Evolutionary conservation across 2,797 vertebrate genomes (phyloP).

Genomic region (Phoxinus dragarum): DNA sequence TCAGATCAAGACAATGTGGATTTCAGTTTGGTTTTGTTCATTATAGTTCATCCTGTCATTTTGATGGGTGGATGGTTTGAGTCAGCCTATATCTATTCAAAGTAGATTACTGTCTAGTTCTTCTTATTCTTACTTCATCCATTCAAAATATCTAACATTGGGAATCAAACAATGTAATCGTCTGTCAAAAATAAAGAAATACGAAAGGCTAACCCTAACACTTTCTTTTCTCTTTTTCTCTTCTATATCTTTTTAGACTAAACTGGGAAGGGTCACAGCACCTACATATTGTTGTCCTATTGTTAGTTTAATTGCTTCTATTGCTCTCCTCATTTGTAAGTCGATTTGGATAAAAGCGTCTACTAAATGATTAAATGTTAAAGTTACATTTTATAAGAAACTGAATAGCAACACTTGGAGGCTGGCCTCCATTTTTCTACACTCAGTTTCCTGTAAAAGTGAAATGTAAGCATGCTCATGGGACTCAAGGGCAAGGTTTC

Average conservation of each 20-base stretch:
- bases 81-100: neutral
- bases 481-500: no score
- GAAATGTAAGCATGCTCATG: neutral
- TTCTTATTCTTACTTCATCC: neutral
- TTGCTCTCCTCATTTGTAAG: no score
- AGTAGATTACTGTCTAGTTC: neutral
- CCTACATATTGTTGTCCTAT: no score
- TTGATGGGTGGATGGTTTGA: slow-evolving; percentile 40
- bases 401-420: neutral
- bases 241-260: no score
- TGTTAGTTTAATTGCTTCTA: no score
- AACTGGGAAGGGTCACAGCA: no score
- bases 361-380: no score
- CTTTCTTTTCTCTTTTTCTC: no score
- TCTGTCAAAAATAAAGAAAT: neutral
- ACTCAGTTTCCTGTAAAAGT: neutral
- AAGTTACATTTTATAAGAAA: neutral
- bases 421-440: neutral
- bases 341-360: no score
- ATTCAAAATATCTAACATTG: slow-evolving; percentile 18
- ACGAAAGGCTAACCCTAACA: neutral
- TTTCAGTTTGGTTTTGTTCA: slow-evolving; percentile 87
- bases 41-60: slow-evolving; percentile 76
- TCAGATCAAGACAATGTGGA: slow-evolving; percentile 78
- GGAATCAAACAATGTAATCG: slow-evolving; percentile 6